A percentile compares a stretch with the other conserved stretches of the same genome.
Evolutionary conservation across 2,797 vertebrate species (phyloP).

Genomic region (Nyctalus aviator): DNA sequence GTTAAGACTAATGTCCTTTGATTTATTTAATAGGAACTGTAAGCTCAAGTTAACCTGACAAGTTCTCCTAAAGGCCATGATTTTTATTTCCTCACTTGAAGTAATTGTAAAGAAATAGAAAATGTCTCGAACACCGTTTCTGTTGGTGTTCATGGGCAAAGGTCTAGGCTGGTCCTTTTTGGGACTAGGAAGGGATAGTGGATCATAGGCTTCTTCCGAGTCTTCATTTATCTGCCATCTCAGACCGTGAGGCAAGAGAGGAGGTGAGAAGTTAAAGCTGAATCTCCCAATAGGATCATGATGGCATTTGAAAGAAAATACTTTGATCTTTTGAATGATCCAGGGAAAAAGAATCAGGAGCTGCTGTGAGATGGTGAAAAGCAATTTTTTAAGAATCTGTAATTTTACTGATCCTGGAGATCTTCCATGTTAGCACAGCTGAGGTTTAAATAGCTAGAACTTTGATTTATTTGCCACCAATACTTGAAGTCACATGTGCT

Average conservation of each 20-base stretch:
- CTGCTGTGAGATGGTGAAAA: slow-evolving; percentile 38
- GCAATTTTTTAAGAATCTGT: slow-evolving; percentile 57
- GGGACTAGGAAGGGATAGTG: neutral
- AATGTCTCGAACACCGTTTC: slow-evolving; percentile 27
- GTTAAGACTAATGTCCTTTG: slow-evolving; percentile 49
- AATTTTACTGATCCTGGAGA: slow-evolving; percentile 56
- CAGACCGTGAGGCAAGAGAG: neutral
- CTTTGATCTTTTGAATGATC: slow-evolving; percentile 14
- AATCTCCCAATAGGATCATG: slow-evolving; percentile 26
- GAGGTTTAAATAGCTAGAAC: slow-evolving; percentile 31
- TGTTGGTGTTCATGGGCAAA: neutral
- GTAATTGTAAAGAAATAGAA: slow-evolving; percentile 21
- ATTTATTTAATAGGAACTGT: slow-evolving; percentile 45
- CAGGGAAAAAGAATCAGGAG: neutral
- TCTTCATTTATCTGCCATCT: slow-evolving; percentile 8
- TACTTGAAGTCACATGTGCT: slow-evolving; percentile 22
- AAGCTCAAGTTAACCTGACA: slow-evolving; percentile 33
- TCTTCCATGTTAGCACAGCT: slow-evolving; percentile 57
- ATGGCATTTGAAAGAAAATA: slow-evolving; percentile 39
- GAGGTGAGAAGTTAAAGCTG: slow-evolving; percentile 29
- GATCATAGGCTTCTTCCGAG: neutral
- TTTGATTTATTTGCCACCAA: slow-evolving; percentile 45
- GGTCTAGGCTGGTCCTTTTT: neutral
- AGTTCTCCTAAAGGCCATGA: slow-evolving; percentile 30
- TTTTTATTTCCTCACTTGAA: slow-evolving; percentile 40